phyloP scores from a whole-genome alignment of 2,888 invertebrate species.

The Synanthedon vespiformis region DNA sequence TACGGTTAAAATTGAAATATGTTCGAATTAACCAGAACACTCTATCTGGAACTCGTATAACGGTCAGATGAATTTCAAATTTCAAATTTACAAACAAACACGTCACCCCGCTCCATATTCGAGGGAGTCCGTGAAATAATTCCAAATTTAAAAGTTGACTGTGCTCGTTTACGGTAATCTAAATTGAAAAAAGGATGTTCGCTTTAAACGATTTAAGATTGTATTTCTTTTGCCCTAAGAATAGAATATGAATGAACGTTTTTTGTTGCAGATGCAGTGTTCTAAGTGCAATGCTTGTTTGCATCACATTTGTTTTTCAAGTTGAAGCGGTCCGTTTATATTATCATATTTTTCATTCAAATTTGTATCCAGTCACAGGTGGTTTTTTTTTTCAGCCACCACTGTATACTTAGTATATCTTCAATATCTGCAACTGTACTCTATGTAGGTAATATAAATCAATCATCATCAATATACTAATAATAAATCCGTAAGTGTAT shows the following conservation, averaged over 20 bases:
- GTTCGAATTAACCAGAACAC: not conserved
- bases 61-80: constrained; percentile 6
- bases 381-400: too few relatives aligned
- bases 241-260: not conserved
- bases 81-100: constrained; percentile 17
- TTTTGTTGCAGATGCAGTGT: not conserved
- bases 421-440: too few relatives aligned
- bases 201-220: not conserved
- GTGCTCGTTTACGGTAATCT: not conserved
- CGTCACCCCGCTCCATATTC: constrained; percentile 31
- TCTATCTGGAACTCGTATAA: constrained; percentile 1
- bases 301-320: not conserved
- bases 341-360: not conserved
- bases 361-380: not conserved
- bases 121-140: constrained; percentile 36
- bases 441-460: too few relatives aligned
- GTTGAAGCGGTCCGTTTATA: not conserved
- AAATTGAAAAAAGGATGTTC: not conserved
- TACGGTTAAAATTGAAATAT: not conserved
- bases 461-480: too few relatives aligned
- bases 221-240: not conserved
- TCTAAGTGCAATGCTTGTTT: not conserved
- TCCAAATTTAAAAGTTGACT: constrained; percentile 10
- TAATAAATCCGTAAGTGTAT: too few relatives aligned
- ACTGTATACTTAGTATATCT: too few relatives aligned